These are phyloP conservation scores for Sebastes minor DNA, from an alignment of 2,797 vertebrate species.

Conservation along the genomic window DNA sequence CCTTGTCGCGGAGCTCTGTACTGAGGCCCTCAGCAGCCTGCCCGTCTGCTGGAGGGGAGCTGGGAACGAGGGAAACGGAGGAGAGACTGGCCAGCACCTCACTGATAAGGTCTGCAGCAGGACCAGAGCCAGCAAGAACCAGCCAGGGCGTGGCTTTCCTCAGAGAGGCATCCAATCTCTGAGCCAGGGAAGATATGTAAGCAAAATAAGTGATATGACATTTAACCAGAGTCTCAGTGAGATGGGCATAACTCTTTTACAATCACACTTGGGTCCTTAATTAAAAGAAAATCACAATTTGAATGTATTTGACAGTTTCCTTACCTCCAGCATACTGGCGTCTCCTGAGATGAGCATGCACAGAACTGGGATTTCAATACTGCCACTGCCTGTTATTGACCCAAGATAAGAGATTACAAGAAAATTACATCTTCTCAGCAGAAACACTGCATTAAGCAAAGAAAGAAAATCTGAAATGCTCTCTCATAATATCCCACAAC, in stretches of 20 bases:
- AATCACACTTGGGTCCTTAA: no score
- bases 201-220: not conserved
- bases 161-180: constrained; percentile 86
- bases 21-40: constrained; percentile 39
- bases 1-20: constrained; percentile 49
- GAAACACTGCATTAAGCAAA: not conserved
- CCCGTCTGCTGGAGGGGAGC: constrained; percentile 14
- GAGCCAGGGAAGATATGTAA: not conserved
- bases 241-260: no score
- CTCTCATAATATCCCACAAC: not conserved
- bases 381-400: constrained; percentile 81
- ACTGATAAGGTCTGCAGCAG: constrained; percentile 84
- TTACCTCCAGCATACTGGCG: constrained; percentile 84
- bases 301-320: not conserved
- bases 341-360: constrained; percentile 87
- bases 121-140: constrained; percentile 85
- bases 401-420: not conserved
- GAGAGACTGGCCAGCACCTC: constrained; percentile 76
- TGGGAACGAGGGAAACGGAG: constrained; percentile 17
- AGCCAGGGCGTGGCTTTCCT: constrained; percentile 84
- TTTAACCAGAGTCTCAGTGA: no score
- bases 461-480: not conserved
- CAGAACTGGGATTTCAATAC: constrained; percentile 90
- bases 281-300: no score
- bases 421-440: no score